Percentiles rank a stretch among this genome's conserved stretches.
These are phyloP conservation scores for Microcaecilia unicolor DNA, from an alignment of 2,797 vertebrate genomes.

Conservation along the genomic window DNA sequence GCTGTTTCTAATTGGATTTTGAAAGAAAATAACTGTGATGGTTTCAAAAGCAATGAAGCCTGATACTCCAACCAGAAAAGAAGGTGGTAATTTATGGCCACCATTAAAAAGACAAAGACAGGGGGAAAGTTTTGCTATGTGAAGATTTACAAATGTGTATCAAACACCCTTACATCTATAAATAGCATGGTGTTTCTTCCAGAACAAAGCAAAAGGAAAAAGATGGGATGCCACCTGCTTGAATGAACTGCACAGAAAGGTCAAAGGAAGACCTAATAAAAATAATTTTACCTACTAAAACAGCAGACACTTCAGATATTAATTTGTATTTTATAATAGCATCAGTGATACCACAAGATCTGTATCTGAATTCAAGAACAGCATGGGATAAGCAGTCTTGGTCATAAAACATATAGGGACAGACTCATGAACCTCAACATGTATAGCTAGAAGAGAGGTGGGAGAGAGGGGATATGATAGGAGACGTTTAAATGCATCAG, in stretches of 20 bases:
- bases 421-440: too few species aligned
- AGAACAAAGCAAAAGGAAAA: constrained; percentile 34
- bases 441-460: too few species aligned
- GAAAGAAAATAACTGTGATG: constrained; percentile 56
- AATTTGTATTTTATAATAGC: too few species aligned
- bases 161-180: constrained; percentile 30
- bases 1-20: constrained; percentile 43
- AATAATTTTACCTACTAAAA: background rate
- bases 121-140: constrained; percentile 32
- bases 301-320: background rate
- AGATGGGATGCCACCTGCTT: constrained; percentile 9
- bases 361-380: too few species aligned
- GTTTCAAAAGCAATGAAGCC: constrained; percentile 58
- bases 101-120: constrained; percentile 51
- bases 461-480: too few species aligned
- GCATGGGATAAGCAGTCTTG: too few species aligned
- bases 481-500: too few species aligned
- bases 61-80: constrained; percentile 46
- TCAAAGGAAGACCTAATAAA: constrained; percentile 14
- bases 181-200: constrained; percentile 33
- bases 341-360: too few species aligned
- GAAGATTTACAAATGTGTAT: constrained; percentile 56
- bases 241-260: constrained; percentile 21
- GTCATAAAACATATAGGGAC: too few species aligned
- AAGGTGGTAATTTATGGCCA: constrained; percentile 53